phyloP scores from a whole-genome alignment of 35 echinoderm and acorn worm species.

The Ophioderma brevispina region DNA sequence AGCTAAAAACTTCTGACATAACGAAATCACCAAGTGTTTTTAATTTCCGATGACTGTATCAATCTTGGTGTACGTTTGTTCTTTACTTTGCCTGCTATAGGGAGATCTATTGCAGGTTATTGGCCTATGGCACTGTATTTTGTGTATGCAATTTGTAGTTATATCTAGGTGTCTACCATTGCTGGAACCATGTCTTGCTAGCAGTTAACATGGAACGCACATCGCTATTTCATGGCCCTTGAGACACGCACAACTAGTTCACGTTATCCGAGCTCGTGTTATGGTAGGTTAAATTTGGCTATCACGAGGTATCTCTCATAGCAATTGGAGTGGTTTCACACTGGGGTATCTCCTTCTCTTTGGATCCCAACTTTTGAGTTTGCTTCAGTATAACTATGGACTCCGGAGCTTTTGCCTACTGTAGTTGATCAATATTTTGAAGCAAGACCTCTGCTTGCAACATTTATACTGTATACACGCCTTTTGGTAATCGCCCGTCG shows the following conservation, averaged over 20 bases:
- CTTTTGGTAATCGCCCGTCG: conserved; percentile 19
- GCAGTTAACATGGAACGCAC: conserved; percentile 18
- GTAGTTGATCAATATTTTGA: not conserved
- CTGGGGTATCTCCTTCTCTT: not conserved
- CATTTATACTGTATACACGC: conserved; percentile 11
- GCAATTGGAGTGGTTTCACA: not conserved
- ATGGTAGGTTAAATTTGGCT: not conserved
- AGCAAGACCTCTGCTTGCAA: not conserved
- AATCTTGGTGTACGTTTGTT: not conserved
- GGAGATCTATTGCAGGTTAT: not conserved
- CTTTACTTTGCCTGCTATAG: not conserved
- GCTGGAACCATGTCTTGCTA: conserved; percentile 7
- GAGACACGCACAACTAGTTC: not conserved
- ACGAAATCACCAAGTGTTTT: conserved; percentile 25
- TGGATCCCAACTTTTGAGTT: not conserved
- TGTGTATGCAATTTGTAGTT: conserved; percentile 9
- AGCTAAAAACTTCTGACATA: not conserved
- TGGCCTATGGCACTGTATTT: conserved; percentile 2
- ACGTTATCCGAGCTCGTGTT: not conserved
- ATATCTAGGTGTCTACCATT: conserved; percentile 16
- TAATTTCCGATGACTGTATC: not conserved
- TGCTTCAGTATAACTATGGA: not conserved
- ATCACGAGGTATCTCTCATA: not conserved
- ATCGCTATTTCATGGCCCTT: conserved; percentile 15
- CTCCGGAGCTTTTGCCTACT: conserved; percentile 6